A percentile compares a stretch with the other conserved stretches of the same genome.
Conservation (phyloP, 2,888 invertebrate species). For the Acholoe squamosa region DNA sequence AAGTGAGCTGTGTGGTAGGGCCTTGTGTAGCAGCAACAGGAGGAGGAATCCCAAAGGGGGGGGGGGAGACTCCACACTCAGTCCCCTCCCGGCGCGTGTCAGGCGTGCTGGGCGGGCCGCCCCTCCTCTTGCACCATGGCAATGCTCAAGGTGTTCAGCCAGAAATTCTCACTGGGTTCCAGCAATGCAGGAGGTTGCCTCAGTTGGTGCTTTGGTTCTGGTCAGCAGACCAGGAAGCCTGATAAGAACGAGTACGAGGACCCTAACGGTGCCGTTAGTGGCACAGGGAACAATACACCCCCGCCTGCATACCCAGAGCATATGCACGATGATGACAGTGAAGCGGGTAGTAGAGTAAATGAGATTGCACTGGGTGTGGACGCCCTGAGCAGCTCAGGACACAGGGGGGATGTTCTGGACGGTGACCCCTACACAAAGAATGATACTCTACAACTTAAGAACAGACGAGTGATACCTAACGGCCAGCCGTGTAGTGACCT, state of each 20-base stretch:
- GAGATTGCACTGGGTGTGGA: not conserved
- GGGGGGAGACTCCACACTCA: not conserved
- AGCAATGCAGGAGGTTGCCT: slow-evolving; percentile 4
- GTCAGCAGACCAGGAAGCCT: not conserved
- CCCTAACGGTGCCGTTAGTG: slow-evolving; percentile 84
- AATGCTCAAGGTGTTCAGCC: slow-evolving; percentile 26
- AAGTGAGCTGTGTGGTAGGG: not conserved
- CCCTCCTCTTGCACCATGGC: slow-evolving; percentile 48
- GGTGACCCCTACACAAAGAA: too few species aligned
- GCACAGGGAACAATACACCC: not conserved
- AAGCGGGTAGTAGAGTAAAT: not conserved
- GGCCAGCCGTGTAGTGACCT: too few species aligned
- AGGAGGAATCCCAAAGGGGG: not conserved
- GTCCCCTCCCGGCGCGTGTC: not conserved
- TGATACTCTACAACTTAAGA: too few species aligned
- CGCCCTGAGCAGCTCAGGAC: not conserved
- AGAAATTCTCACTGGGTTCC: not conserved
- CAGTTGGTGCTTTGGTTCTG: slow-evolving; percentile 40
- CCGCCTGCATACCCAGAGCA: slow-evolving; percentile 13
- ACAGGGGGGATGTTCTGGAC: too few species aligned
- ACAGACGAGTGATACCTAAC: too few species aligned
- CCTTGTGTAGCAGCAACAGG: not conserved
- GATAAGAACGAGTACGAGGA: not conserved
- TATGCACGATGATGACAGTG: not conserved
- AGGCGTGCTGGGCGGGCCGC: not conserved